Evolutionary conservation across 2,113 vertebrate species (phyloP).

Genomic region (Ranitomeya variabilis): DNA sequence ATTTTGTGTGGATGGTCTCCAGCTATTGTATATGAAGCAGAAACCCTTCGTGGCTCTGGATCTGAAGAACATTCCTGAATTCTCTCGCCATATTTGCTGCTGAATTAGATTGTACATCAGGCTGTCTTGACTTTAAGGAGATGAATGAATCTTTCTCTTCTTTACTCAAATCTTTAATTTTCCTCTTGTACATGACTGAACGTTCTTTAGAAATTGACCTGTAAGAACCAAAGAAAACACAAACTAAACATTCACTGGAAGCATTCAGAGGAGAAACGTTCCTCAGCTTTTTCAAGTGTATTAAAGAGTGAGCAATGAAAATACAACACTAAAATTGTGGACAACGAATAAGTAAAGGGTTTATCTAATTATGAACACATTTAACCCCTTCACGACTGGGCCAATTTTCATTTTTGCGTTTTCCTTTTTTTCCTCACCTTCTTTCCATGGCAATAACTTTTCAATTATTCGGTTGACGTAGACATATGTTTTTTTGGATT

Average conservation of each 20-base stretch:
- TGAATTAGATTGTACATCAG: not conserved
- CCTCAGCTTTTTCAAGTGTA: not conserved
- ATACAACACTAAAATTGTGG: not conserved
- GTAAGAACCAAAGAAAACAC: not conserved
- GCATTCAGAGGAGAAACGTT: not conserved
- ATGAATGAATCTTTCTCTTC: not conserved
- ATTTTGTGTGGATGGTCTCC: not conserved
- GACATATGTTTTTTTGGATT: too few species aligned
- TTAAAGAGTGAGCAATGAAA: not conserved
- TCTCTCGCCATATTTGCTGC: not conserved
- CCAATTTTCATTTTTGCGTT: too few species aligned
- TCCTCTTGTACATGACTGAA: not conserved
- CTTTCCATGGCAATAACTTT: too few species aligned
- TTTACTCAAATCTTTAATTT: constrained; percentile 16
- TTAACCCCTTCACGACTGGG: too few species aligned
- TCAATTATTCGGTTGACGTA: too few species aligned
- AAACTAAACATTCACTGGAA: not conserved
- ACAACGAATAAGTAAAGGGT: too few species aligned
- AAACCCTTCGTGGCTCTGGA: constrained; percentile 20
- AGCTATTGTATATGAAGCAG: constrained; percentile 28
- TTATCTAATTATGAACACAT: too few species aligned
- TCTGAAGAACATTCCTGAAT: not conserved
- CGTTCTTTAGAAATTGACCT: constrained; percentile 25
- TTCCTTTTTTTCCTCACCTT: too few species aligned
- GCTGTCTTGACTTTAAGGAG: not conserved